Percentiles rank a stretch among this genome's conserved stretches.
These are phyloP conservation scores for mouse (Mus musculus) DNA, from an alignment of 2,113 vertebrate species.

Conservation along the genomic window DNA sequence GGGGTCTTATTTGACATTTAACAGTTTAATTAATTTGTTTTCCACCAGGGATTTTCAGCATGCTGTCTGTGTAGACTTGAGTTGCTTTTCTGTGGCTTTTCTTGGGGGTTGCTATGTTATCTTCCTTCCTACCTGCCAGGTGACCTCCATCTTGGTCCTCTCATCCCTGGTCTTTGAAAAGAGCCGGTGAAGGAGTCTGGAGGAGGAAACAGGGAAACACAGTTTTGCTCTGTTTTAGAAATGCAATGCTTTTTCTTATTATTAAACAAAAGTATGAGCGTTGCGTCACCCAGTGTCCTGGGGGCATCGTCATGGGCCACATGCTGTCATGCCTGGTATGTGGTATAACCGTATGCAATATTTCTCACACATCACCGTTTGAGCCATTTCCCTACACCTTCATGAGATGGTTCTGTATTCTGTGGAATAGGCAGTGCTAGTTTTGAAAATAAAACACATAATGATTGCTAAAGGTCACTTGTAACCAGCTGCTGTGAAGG, in stretches of 20 bases:
- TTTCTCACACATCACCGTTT: background rate
- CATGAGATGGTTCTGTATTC: slow-evolving; percentile 53
- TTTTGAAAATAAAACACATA: slow-evolving; percentile 75
- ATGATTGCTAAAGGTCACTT: slow-evolving; percentile 73
- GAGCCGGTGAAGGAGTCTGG: background rate
- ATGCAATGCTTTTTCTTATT: background rate
- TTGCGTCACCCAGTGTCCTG: background rate
- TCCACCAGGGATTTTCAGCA: slow-evolving; percentile 68
- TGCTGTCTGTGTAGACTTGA: background rate
- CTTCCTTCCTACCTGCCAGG: slow-evolving; percentile 54
- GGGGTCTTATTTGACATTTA: slow-evolving; percentile 73
- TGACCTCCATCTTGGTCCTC: background rate
- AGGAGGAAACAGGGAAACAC: slow-evolving; percentile 18
- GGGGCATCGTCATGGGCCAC: background rate
- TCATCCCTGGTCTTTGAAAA: background rate
- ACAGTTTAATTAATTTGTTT: slow-evolving; percentile 78
- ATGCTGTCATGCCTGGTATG: background rate
- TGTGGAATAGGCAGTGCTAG: slow-evolving; percentile 13
- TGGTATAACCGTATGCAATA: background rate
- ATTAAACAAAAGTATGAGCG: background rate
- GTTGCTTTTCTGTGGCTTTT: slow-evolving; percentile 53
- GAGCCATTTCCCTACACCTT: slow-evolving; percentile 42
- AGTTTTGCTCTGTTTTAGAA: background rate
- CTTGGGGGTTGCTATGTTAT: slow-evolving; percentile 19
- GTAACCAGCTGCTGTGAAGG: slow-evolving; percentile 60